Base-by-base conservation (phyloP, 1,140 invertebrate species). In the Philotrypesis tridentata region DNA sequence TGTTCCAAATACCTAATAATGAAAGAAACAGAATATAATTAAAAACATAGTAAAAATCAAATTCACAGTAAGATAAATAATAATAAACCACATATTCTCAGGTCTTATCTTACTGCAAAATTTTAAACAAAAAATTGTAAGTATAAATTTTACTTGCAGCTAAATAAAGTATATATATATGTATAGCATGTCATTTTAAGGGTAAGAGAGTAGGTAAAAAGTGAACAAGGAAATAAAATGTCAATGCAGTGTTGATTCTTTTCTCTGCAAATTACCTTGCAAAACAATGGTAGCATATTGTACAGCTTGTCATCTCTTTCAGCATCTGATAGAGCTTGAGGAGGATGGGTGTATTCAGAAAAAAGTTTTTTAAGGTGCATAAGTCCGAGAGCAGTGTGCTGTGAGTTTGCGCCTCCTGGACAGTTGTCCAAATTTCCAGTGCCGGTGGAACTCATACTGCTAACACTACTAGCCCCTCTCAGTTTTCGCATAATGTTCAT, bases 261-360 rank as follows among this genome's bases (percentile, higher is more conserved):
- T 48, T n/a, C 17, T 17, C 12, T 14, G 17, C 12, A 21, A n/a
- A 21, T 92, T 93, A 99, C 98, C 94, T 99, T 99, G 92, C 97
- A 98, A 92, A 99, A 99, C 12, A 99, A 93, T 63, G 98, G 98
- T 86, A 99, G 93, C 97, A 99, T 99, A 91, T 98, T 98, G 91
- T 99, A 99, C 0, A 99, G 93, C 92, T 98, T 98, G 87, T 97
- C 96, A 92, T 99, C 97, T 83, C 96, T 95, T 91, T 99, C 97
- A 77, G 94, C 92, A 80, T 97, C 96, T 43, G 94, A 94, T 1
- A 97, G 92, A 11, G 95, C 93, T 86, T 97, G 96, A 65, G 95
- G 92, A 55, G 97, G 96, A 92, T 98, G 97, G 27, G 95, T 96
- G 87, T 98, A 98, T 88, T 99, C 98, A 29, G 96, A 95, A 92